Evolutionary conservation across 2,888 invertebrate genomes (phyloP), one percentile per base, ranked within the genome.

Genomic region (Pseudoips prasinana): DNA sequence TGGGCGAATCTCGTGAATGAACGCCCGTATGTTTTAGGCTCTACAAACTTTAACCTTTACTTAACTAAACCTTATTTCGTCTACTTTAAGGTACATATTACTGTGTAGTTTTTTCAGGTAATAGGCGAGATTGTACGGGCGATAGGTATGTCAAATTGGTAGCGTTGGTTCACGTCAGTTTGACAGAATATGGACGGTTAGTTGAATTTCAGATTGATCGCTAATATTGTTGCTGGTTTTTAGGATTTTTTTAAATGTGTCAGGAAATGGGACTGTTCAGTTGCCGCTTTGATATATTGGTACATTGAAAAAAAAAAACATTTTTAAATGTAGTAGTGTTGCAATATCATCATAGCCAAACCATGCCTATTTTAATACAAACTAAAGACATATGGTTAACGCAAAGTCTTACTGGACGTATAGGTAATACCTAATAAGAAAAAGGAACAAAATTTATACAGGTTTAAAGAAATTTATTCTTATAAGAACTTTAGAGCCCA

Each of bases 101-200:
- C 25, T 47, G 48, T 1, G 22, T 3, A 1, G 4, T 26, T 31
- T 43, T 29, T 25, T 38, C 9, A 34, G 35, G 22, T 36, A 30
- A 30, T 33, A 45, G 29, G 30, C 42, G 63, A 73, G 76, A 78
- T 79, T 58, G 63, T 59, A 62, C 51, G 49, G 55, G 54, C 38
- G 78, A 81, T 82, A 80, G 73, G 77, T 76, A 76, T 73, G 70
- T 77, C 81, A 74, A 81, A 80, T 80, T 79, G 76, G 73, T 67
- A 70, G 73, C 69, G 66, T 64, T 46, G 71, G 67, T 63, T 62
- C 64, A 62, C 64, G 67, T 67, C 68, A 62, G 61, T 73, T 73
- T 73, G 80, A 78, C 77, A 68, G 70, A 66, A 71, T 64, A 73
- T 73, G 63, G 73, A 76, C 68, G 64, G 72, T 58, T 72, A 73